Evolutionary conservation across 2,113 vertebrate species (phyloP).

Genomic region (Puma concolor): DNA sequence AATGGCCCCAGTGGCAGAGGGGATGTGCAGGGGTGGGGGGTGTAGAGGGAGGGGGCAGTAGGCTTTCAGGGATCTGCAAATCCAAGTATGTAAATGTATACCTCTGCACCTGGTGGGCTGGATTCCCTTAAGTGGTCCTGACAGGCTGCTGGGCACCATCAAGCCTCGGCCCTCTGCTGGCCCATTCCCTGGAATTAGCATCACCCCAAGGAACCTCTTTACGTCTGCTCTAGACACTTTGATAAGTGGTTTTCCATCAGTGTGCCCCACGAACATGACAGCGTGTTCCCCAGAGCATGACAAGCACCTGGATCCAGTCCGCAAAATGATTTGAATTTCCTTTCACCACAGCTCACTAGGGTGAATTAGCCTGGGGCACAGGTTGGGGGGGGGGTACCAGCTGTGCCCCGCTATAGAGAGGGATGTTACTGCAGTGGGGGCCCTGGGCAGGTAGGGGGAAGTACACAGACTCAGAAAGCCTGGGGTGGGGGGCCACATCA

Average conservation of each 20-base stretch:
- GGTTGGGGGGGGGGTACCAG: neutral
- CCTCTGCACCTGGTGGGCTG: neutral
- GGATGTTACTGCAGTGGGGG: neutral
- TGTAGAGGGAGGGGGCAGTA: neutral
- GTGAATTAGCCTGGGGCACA: slow-evolving; percentile 8
- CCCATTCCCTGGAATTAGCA: slow-evolving; percentile 44
- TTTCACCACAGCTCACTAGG: neutral
- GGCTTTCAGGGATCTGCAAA: slow-evolving; percentile 23
- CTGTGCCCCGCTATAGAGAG: neutral
- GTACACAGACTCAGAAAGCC: neutral
- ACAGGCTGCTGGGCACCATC: slow-evolving; percentile 36
- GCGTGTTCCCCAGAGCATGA: neutral
- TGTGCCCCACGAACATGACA: neutral
- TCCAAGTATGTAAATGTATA: neutral
- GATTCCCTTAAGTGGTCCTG: slow-evolving; percentile 17
- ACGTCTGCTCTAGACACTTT: slow-evolving; percentile 34
- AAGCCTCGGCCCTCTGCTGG: neutral
- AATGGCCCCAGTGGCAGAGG: neutral
- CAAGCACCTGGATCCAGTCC: slow-evolving; percentile 48
- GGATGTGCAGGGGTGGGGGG: neutral
- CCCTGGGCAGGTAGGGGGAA: neutral
- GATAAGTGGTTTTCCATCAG: slow-evolving; percentile 45
- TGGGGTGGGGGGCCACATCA: neutral
- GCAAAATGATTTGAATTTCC: slow-evolving; percentile 46
- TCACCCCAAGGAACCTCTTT: slow-evolving; percentile 28